Base-by-base conservation (phyloP, 1,140 invertebrate genomes). In the Lethocerus indicus region DNA sequence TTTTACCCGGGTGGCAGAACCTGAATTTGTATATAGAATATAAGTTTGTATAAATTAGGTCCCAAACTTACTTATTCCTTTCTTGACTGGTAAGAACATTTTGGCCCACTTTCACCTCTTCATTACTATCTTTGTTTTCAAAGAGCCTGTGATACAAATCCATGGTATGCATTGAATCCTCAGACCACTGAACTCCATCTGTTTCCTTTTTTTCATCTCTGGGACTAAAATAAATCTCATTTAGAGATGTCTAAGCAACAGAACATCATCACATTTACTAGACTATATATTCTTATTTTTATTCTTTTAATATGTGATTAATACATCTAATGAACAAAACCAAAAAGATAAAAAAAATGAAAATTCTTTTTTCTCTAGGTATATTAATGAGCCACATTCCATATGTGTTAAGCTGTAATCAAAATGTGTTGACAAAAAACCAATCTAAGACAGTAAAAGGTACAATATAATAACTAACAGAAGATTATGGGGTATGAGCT, bases 71-170 rank as follows among this genome's bases (percentile, higher is more conserved):
- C 45, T 45, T 55, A n/a, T 26, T 64, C 47, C 63, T 64, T 3
- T 59, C 60, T 1, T 57, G 59, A 25, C 67, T 61, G 5, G 54
- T 51, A 16, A 51, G 47, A 27, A 52, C 58, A 18, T 53, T 54
- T 42, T 55, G 50, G 48, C 59, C 52, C 25, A 50, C 40, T 43
- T n/a, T 25, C 36, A 53, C 44, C 42, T 55, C 43, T 51, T 41
- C 44, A 28, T 41, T 32, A 35, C 40, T 29, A 40, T 71, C 69
- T 56, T 74, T 71, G 54, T 71, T 73, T 20, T 72, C 63, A 64
- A 75, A 76, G 50, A 79, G 58, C 50, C 74, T 73, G n/a, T n/a
- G n/a, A 51, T 74, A 75, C 27, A 79, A 57, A 56, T 80, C 75
- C 67, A 73, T 71, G 12, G 72, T 74, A 51, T 76, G 73, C 63